Base-by-base conservation (phyloP, 2,888 invertebrate genomes). In the Abrostola tripartita region DNA sequence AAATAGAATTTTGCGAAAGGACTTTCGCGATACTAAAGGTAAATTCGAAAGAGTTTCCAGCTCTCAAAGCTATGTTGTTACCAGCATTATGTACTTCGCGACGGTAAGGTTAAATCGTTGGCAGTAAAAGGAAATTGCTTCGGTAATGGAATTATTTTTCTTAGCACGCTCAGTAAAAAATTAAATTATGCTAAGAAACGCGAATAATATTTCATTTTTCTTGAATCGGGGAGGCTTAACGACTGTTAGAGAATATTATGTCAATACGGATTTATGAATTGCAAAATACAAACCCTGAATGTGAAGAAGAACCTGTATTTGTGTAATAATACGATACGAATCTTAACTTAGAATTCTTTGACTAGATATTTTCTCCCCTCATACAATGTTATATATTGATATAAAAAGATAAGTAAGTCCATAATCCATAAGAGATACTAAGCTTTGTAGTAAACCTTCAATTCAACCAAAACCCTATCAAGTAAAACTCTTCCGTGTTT, bases 31-130 rank as follows among this genome's bases (percentile, higher is more conserved):
- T 88, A 85, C 86, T 88, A 88, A 90, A 93, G 91, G 92, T 91
- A 89, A 88, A 90, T 90, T 90, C 83, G 83, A 90, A 92, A 90
- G 90, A 91, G 88, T 93, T 92, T 88, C 85, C 82, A 88, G 83
- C 85, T 88, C 86, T 84, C 75, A 79, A 84, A 87, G 88, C 85
- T 81, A 82, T 80, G 82, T 85, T 84, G 83, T 84, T 84, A 79
- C 78, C 72, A 76, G 73, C 73, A 68, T 81, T 83, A 81, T 76
- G 78, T 84, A 81, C 79, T 76, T 77, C 75, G 65, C 63, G 63
- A 77, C 78, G 74, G 79, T 70, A 79, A 83, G 76, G 83, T 83
- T 85, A 85, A 85, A 82, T 84, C 81, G 85, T 82, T 75, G 72
- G 84, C 79, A 83, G 83, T 89, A 84, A 88, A 90, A 86, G 83